phyloP scores from a whole-genome alignment of 2,888 invertebrate genomes.

The Drosophila formosana region DNA sequence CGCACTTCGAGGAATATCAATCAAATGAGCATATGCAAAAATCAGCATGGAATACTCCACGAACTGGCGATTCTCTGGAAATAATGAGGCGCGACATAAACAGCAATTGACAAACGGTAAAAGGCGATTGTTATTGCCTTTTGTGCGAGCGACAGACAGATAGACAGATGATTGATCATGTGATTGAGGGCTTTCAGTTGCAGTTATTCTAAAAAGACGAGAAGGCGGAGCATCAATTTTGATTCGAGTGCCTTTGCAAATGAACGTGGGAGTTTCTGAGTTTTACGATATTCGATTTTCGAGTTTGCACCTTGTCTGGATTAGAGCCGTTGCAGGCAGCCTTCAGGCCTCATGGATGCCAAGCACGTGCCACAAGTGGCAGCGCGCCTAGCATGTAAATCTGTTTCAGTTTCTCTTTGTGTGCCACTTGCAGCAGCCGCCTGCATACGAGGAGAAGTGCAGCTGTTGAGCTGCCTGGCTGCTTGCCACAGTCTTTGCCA shows the following conservation, averaged over 20 bases:
- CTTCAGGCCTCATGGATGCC: constrained; percentile 29
- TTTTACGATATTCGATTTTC: not conserved
- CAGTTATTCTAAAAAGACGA: constrained; percentile 15
- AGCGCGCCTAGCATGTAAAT: constrained; percentile 62
- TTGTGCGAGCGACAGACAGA: constrained; percentile 61
- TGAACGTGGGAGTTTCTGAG: constrained; percentile 76
- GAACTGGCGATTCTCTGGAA: constrained; percentile 32
- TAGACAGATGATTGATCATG: constrained; percentile 65
- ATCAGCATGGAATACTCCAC: constrained; percentile 21
- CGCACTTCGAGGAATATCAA: constrained; percentile 10
- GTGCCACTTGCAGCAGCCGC: constrained; percentile 52
- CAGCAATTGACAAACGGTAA: constrained; percentile 73
- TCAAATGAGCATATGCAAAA: constrained; percentile 74
- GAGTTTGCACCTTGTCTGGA: constrained; percentile 69
- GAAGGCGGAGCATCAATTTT: constrained; percentile 43
- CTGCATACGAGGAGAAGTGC: constrained; percentile 36
- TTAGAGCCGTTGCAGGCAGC: not conserved
- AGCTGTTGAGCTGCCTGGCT: constrained; percentile 39
- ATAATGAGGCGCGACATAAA: constrained; percentile 55
- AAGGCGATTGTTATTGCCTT: constrained; percentile 72
- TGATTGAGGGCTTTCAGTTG: constrained; percentile 40
- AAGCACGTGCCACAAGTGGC: constrained; percentile 66
- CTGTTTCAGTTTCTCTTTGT: constrained; percentile 31
- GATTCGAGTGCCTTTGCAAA: constrained; percentile 58
- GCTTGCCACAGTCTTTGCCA: constrained; percentile 77